phyloP scores from a whole-genome alignment of 1,140 invertebrate genomes.

The Muscidifurax raptorellus region DNA sequence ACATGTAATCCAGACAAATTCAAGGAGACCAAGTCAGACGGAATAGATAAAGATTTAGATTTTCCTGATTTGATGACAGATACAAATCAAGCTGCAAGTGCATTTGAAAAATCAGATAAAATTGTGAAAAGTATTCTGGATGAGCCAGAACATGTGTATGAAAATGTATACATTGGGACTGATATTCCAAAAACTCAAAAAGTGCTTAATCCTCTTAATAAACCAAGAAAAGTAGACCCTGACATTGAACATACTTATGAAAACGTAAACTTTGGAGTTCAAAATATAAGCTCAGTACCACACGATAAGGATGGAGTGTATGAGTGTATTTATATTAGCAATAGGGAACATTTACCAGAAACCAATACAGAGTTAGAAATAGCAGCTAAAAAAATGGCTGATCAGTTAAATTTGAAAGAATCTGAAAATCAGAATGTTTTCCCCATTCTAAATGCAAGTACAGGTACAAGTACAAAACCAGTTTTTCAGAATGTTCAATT shows the following conservation, averaged over 20 bases:
- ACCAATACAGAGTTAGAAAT: conserved; percentile 64
- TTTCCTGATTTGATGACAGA: conserved; percentile 47
- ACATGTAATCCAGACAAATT: conserved; percentile 49
- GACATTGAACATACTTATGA: conserved; percentile 64
- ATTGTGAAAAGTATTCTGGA: conserved; percentile 53
- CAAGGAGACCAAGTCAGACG: conserved; percentile 22
- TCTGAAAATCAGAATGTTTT: conserved; percentile 11
- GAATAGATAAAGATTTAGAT: conserved; percentile 22
- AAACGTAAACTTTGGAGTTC: conserved; percentile 62
- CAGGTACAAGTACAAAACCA: conserved; percentile 53
- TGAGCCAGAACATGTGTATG: conserved; percentile 61
- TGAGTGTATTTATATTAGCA: conserved; percentile 63
- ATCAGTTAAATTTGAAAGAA: conserved; percentile 56
- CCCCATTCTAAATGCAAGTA: not conserved
- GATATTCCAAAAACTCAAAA: conserved; percentile 58
- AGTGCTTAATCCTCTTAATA: conserved; percentile 30
- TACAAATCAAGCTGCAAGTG: conserved; percentile 15
- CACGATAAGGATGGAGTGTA: conserved; percentile 53
- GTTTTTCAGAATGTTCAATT: conserved; percentile 63
- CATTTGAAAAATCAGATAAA: conserved; percentile 29
- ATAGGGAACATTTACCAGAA: conserved; percentile 59
- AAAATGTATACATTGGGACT: conserved; percentile 64
- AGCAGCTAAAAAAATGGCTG: conserved; percentile 60
- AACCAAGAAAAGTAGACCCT: conserved; percentile 48
- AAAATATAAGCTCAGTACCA: conserved; percentile 41